Conservation (phyloP, 2,113 vertebrate species). For the Dendropsophus ebraccatus region DNA sequence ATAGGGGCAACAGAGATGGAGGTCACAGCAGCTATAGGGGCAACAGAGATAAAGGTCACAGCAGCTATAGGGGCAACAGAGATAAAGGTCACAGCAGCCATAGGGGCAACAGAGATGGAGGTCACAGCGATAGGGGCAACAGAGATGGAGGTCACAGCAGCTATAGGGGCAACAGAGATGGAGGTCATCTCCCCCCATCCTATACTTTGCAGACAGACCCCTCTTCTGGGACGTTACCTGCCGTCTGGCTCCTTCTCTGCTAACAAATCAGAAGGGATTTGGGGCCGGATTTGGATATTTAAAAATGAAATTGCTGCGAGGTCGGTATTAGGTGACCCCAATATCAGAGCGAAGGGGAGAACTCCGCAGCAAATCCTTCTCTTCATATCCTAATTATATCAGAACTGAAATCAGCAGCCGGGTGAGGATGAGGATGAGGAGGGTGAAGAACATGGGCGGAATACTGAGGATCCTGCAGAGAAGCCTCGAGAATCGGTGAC, state of each 20-base stretch:
- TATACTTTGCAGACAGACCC: not conserved
- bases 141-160: no score
- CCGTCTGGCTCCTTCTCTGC: not conserved
- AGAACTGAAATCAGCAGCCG: constrained; percentile 1
- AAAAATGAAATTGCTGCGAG: constrained; percentile 3
- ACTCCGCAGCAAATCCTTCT: not conserved
- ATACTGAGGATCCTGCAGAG: constrained; percentile 2
- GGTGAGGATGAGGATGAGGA: no score
- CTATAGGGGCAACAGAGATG: no score
- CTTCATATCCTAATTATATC: constrained; percentile 31
- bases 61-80: no score
- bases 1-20: no score
- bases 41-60: no score
- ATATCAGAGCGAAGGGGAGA: constrained; percentile 18
- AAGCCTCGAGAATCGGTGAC: no score
- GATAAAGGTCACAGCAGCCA: no score
- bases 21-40: no score
- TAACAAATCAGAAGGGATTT: constrained; percentile 27
- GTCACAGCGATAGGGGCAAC: no score
- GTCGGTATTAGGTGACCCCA: constrained; percentile 10
- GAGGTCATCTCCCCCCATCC: not conserved
- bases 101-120: no score
- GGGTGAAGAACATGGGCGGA: not conserved
- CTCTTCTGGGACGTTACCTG: not conserved
- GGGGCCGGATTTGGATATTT: constrained; percentile 9